Evolutionary conservation across 2,797 vertebrate species (phyloP).

Genomic region (Calcarius lapponicus): DNA sequence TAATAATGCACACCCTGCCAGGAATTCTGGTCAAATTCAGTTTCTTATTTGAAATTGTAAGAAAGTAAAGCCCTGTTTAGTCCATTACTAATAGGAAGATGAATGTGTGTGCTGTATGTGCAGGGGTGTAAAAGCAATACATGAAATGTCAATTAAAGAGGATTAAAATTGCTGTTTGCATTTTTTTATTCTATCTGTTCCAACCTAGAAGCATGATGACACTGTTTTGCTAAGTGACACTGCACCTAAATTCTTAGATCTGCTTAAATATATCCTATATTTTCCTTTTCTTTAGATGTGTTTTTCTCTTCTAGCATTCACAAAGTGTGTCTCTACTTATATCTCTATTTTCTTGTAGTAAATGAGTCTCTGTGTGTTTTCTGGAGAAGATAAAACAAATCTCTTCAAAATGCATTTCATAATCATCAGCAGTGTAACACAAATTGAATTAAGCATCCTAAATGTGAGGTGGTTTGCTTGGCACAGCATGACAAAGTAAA

Average conservation of each 20-base stretch:
- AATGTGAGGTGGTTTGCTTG: slow-evolving; percentile 20
- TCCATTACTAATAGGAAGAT: neutral
- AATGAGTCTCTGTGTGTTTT: neutral
- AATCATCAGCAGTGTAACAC: neutral
- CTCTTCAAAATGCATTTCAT: slow-evolving; percentile 16
- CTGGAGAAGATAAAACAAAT: neutral
- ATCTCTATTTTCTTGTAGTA: neutral
- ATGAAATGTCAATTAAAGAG: neutral
- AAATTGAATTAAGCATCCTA: slow-evolving; percentile 20
- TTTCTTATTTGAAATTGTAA: slow-evolving; percentile 1
- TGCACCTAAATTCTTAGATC: neutral
- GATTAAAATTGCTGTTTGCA: neutral
- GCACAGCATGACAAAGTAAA: neutral
- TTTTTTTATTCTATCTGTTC: neutral
- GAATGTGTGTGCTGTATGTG: neutral
- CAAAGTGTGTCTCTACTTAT: neutral
- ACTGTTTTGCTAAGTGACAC: neutral
- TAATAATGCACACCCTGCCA: neutral
- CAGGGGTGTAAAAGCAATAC: neutral
- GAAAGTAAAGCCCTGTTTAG: neutral
- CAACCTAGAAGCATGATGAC: neutral
- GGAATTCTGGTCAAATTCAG: neutral
- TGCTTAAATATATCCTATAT: neutral
- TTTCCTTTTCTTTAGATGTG: neutral
- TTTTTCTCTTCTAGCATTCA: neutral